Percentiles rank a stretch among this genome's conserved stretches.
Evolutionary conservation across 2,888 invertebrate genomes (phyloP).

Genomic region (Nomada hirtipes): DNA sequence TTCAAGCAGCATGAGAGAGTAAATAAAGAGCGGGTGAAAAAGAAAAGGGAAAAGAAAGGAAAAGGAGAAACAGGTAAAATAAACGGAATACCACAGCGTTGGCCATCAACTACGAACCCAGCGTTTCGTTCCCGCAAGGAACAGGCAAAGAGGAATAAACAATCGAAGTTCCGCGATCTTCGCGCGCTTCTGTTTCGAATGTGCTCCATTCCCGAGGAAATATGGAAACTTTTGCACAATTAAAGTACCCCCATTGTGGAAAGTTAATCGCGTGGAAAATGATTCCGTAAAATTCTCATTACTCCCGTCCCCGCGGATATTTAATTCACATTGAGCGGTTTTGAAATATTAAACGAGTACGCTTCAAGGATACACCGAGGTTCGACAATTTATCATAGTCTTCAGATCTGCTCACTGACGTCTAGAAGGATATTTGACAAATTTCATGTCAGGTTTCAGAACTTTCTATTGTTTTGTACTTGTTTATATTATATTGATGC

Average conservation of each 20-base stretch:
- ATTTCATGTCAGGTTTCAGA: no score
- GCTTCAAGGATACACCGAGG: no score
- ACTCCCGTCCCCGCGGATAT: background rate
- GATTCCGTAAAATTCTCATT: conserved; percentile 22
- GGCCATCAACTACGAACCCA: conserved; percentile 19
- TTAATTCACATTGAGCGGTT: background rate
- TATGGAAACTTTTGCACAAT: conserved; percentile 6
- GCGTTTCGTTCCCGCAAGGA: conserved; percentile 14
- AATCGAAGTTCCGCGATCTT: conserved; percentile 23
- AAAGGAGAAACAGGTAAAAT: conserved; percentile 9
- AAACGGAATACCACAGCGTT: conserved; percentile 7
- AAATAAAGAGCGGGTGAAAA: conserved; percentile 14
- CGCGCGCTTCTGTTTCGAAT: conserved; percentile 6
- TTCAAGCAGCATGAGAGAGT: conserved; percentile 43
- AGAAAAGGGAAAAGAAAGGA: background rate
- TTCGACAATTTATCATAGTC: no score
- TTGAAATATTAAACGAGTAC: background rate
- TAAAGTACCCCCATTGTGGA: background rate
- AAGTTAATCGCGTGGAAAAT: conserved; percentile 34
- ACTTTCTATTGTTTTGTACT: no score
- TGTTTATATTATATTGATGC: no score
- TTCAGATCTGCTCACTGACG: no score
- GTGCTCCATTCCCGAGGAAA: background rate
- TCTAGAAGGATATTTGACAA: no score
- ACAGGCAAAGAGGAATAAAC: conserved; percentile 25